phyloP scores from a whole-genome alignment of 1,140 invertebrate species.

The Cecropterus lyciades region DNA sequence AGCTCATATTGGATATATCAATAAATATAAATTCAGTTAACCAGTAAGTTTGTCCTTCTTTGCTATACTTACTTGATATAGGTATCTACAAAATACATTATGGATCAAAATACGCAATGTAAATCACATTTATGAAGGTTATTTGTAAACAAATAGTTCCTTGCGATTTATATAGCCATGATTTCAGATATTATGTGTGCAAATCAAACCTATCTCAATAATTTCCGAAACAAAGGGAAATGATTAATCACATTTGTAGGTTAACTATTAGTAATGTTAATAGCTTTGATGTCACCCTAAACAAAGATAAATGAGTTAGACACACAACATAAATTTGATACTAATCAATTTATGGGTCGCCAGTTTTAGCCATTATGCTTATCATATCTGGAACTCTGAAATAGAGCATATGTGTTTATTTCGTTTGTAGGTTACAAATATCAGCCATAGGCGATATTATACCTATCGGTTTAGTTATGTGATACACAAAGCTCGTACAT shows the following conservation, averaged over 20 bases:
- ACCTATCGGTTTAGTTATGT: neutral
- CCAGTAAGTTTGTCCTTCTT: too few relatives aligned
- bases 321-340: conserved; percentile 33
- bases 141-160: too few relatives aligned
- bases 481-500: too few relatives aligned
- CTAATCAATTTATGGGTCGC: conserved; percentile 33
- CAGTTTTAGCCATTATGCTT: conserved; percentile 23
- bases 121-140: too few relatives aligned
- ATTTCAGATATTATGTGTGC: neutral
- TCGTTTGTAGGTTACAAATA: neutral
- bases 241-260: conserved; percentile 30
- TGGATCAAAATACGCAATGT: too few relatives aligned
- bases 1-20: too few relatives aligned
- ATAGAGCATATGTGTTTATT: neutral
- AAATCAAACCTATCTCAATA: conserved; percentile 23
- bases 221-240: conserved; percentile 13
- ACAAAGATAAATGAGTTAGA: conserved; percentile 35
- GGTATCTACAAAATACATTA: too few relatives aligned
- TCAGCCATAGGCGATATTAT: neutral
- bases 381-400: neutral
- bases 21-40: too few relatives aligned
- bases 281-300: conserved; percentile 30
- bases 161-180: neutral
- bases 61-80: too few relatives aligned
- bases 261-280: conserved; percentile 37